These are phyloP conservation scores for Pegoplata infirma DNA, from an alignment of 2,888 invertebrate species.

Conservation along the genomic window DNA sequence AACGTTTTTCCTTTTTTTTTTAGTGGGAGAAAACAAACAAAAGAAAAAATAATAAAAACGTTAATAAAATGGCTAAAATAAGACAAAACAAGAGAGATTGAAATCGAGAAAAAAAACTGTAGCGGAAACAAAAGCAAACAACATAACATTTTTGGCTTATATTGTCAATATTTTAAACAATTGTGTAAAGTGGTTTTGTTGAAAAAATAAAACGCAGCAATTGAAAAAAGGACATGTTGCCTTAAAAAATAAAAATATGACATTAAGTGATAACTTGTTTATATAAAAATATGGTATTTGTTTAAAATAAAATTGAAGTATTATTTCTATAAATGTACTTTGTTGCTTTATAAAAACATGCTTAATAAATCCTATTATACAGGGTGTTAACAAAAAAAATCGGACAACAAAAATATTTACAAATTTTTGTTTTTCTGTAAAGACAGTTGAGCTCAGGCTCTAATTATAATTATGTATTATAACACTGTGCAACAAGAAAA, in stretches of 20 bases:
- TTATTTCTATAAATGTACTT: neutral
- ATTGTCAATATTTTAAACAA: constrained; percentile 1
- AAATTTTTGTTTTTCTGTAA: too few relatives aligned
- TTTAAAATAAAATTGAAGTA: neutral
- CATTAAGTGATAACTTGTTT: neutral
- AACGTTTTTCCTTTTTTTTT: too few relatives aligned
- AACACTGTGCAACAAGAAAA: too few relatives aligned
- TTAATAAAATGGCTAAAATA: neutral
- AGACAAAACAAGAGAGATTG: neutral
- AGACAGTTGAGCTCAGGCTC: too few relatives aligned
- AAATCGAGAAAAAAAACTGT: neutral
- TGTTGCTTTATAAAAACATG: neutral
- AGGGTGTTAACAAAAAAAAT: too few relatives aligned
- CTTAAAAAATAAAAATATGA: too few relatives aligned
- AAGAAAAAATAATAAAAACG: neutral
- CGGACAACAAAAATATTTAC: too few relatives aligned
- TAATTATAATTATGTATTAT: too few relatives aligned
- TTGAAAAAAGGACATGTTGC: neutral
- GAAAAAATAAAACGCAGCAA: neutral
- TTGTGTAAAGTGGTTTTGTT: constrained; percentile 3
- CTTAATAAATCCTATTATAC: neutral
- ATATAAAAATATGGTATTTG: too few relatives aligned
- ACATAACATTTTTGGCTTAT: neutral
- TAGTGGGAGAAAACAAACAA: neutral
- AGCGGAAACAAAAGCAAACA: neutral